Evolutionary conservation across 2,797 vertebrate species (phyloP), one percentile per base, ranked within the genome.

Genomic region (Yasuhikotakia modesta): DNA sequence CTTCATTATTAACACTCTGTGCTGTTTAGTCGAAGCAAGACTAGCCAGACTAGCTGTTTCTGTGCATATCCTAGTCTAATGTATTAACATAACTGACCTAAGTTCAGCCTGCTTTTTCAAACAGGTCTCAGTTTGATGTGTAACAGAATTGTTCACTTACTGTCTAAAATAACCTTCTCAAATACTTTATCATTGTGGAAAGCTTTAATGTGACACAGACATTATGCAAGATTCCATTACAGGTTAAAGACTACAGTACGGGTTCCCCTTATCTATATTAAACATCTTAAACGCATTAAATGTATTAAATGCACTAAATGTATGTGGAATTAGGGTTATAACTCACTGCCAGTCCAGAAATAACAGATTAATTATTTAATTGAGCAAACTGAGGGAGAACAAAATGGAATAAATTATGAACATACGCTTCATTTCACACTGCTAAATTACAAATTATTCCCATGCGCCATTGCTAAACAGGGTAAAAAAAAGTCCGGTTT

Each of bases 361-460:
- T 58, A 17, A 17, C 12, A 46, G 22, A 46, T 45, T n/a, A 52
- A 35, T 35, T 52, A 67, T 46, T 45, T 8, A 0, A 76, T 11
- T 66, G 16, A 45, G 16, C 21, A 13, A 74, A 27, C 0, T 55
- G 32, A 74, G 39, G 8, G 19, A 39, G n/a, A 52, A 53, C 14
- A 67, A 46, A 67, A 67, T 67, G 11, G 2, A 67, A 82, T 75
- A 12, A 82, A 73, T 81, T 46, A 63, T 60, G 19, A 80, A 45
- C n/a, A 76, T 70, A 80, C 74, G 46, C 73, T 79, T 75, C 76
- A 71, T 14, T 21, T 80, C 78, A 81, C 46, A 79, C 79, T 70
- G 17, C 24, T 14, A 69, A 45, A 72, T 24, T 80, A 53, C 0
- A 75, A 85, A 86, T 85, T 53, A 87, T 89, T 88, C 80, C 67